phyloP scores from a whole-genome alignment of 2,888 invertebrate species.

The Troides helena region DNA sequence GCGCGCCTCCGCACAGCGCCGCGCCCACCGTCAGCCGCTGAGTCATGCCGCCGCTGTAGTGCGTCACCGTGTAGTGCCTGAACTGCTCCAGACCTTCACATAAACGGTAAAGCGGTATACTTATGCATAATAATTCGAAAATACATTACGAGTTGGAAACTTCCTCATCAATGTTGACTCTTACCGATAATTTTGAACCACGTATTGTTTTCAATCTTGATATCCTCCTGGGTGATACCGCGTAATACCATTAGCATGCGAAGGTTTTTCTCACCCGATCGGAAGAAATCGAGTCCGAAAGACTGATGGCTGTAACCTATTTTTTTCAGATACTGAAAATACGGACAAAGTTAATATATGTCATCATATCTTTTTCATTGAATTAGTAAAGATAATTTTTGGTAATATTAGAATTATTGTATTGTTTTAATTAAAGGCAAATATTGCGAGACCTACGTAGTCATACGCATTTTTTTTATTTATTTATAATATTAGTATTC shows the following conservation, averaged over 20 bases:
- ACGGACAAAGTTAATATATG: not conserved
- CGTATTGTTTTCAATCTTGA: conserved; percentile 68
- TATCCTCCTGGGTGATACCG: conserved; percentile 76
- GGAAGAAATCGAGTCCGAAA: conserved; percentile 87
- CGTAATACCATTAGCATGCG: conserved; percentile 85
- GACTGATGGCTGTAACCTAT: conserved; percentile 95
- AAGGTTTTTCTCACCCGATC: conserved; percentile 88
- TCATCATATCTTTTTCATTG: too few relatives aligned
- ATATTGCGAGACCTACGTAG: too few relatives aligned
- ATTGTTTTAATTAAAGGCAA: too few relatives aligned
- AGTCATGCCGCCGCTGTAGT: conserved; percentile 86
- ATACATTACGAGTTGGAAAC: not conserved
- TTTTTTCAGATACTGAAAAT: conserved; percentile 82
- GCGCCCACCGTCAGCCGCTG: conserved; percentile 66
- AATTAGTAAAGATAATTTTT: too few relatives aligned
- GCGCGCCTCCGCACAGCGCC: conserved; percentile 55
- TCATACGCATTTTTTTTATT: too few relatives aligned
- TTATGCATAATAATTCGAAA: too few relatives aligned
- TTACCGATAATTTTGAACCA: conserved; percentile 81
- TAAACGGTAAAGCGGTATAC: not conserved
- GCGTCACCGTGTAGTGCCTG: conserved; percentile 33
- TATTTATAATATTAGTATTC: too few relatives aligned
- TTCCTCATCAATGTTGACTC: conserved; percentile 28
- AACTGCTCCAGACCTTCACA: conserved; percentile 29
- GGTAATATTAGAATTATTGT: too few relatives aligned